Base-by-base conservation (phyloP, 2,797 vertebrate genomes). In the Sebastes nivosus region DNA sequence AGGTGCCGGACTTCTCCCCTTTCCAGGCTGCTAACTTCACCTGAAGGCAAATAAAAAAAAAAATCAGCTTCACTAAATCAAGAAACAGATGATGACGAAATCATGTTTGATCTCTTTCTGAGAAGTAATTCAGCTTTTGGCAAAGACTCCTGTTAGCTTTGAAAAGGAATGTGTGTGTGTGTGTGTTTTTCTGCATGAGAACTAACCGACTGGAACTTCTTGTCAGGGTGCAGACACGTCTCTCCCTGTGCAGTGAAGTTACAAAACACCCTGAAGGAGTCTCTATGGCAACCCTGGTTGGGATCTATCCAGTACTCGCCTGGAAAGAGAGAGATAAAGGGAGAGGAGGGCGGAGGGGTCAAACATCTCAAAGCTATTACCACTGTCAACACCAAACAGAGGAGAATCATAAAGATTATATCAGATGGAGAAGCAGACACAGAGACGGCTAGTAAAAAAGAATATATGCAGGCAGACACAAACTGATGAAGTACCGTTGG, bases 221-320 rank as follows among this genome's bases (percentile, higher is more conserved):
- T 98, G 89, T 98, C 97, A 0, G 98, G 98, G 89, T 96, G 95
- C 88, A 99, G 94, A 88, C 98, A 99, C 0, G 98, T 99, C 80
- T 99, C 97, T 57, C 98, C 98, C 30, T 97, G 96, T 2, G 97
- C 97, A 0, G 98, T 99, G 94, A 99, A 98, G 93, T 99, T 99
- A 93, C 98, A 99, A 94, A 97, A 98, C 67, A 98, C 98, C 90
- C 99, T 98, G 93, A 99, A 98, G 67, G 98, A 96, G 81, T 99
- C 98, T 92, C 97, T 93, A 89, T 98, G 97, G 90, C 98, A 99
- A 20, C 98, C 98, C 88, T 99, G 98, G 93, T 99, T 99, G 0
- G 98, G 98, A 86, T 99, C 98, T 16, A 99, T 98, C 98, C 98
- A 99, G 90, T 99, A 99, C 84, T 98, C 97, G 74, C 98, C 98